phyloP scores from a whole-genome alignment of 1,140 invertebrate species.

The Dendroctonus ponderosae region DNA sequence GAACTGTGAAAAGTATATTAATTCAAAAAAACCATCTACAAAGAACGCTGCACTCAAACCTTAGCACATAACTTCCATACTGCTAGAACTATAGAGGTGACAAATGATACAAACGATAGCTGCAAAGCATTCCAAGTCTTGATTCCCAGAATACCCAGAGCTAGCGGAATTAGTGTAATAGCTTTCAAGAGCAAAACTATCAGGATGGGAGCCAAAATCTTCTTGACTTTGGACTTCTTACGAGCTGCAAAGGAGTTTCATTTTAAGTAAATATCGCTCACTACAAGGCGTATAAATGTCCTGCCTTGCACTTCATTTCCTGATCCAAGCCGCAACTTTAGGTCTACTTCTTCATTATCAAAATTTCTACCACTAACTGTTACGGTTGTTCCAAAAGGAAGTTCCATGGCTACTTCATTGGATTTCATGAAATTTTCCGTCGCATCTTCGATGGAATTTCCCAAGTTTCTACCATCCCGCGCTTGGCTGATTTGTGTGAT shows the following conservation, averaged over 20 bases:
- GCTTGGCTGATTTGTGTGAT: slow-evolving; percentile 51
- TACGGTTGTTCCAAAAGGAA: slow-evolving; percentile 69
- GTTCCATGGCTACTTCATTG: slow-evolving; percentile 73
- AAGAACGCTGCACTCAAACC: slow-evolving; percentile 55
- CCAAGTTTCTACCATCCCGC: slow-evolving; percentile 58
- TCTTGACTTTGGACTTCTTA: slow-evolving; percentile 70
- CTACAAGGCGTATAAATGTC: background rate
- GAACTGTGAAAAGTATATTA: background rate
- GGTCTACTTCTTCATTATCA: slow-evolving; percentile 67
- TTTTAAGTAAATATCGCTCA: background rate
- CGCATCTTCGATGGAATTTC: slow-evolving; percentile 62
- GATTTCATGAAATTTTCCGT: slow-evolving; percentile 68
- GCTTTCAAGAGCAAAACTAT: slow-evolving; percentile 79
- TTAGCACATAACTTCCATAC: slow-evolving; percentile 84
- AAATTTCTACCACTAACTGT: slow-evolving; percentile 73
- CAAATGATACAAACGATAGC: slow-evolving; percentile 81
- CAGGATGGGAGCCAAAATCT: slow-evolving; percentile 77
- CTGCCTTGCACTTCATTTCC: slow-evolving; percentile 57
- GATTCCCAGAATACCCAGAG: slow-evolving; percentile 75
- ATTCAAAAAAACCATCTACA: background rate
- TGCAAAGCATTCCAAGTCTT: slow-evolving; percentile 84
- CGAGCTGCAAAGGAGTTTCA: slow-evolving; percentile 26
- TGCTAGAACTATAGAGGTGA: slow-evolving; percentile 75
- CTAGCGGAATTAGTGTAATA: slow-evolving; percentile 77
- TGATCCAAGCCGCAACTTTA: slow-evolving; percentile 67